Evolutionary conservation across 92 coral and sea anemone species (phyloP), one percentile per base, ranked within the genome.

Genomic region (Phenganax stokvisi): DNA sequence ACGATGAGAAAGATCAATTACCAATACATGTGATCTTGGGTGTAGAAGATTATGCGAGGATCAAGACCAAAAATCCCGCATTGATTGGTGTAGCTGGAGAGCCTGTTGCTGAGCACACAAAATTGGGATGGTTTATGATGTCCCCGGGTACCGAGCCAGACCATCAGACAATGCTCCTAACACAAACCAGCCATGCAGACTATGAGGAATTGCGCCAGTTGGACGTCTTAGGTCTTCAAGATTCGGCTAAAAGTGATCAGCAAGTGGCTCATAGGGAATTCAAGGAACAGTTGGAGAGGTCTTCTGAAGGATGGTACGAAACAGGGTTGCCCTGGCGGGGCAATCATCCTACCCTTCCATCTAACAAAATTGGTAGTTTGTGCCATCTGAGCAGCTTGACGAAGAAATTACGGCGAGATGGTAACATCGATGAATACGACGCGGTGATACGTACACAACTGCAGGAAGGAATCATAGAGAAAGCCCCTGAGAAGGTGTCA

Each of bases 91-190:
- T 37, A 9, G 73, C 59, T 56, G 81, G 85, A 52, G 81, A 72
- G 61, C 85, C 85, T 29, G 74, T 83, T 12, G 86, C 74, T 0
- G 86, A 74, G 16, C 61, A 51, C 56, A 83, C 81, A 2, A 83
- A 83, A 16, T 80, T 83, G 17, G 85, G 85, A 12, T 83, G 85
- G 81, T 73, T 72, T 52, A 29, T 81, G 56, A 69, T 81, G 78
- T 58, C 77, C 12, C 79, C 85, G 0, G 85, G 85, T 3, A 52
- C 53, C 11, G 85, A 81, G 17, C 12, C 57, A 54, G 76, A 71
- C 29, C 68, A 56, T 9, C 70, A 64, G 11, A 27, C 62, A 17
- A 44, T 81, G 64, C 12, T 81, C 17, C 75, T 71, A 56, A 76
- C 79, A 30, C 58, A 81, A 71, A 15, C 79, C 8, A 27, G 59